Evolutionary conservation across 2,797 vertebrate species (phyloP), one percentile per base, ranked within the genome.

Genomic region (Pterois miles): DNA sequence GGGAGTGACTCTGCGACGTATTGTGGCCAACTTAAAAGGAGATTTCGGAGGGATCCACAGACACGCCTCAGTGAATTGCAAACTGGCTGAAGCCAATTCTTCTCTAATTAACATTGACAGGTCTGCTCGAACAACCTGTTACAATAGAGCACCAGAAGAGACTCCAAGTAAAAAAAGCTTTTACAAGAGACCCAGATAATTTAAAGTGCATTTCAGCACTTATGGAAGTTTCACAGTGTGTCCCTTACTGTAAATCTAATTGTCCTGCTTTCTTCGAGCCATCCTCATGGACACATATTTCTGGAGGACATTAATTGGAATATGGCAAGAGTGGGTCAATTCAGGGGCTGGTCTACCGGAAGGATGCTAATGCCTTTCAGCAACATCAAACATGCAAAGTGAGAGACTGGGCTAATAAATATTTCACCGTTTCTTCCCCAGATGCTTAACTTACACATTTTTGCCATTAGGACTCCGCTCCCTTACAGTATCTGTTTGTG

Each of bases 51-150:
- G 71, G 71, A 74, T 71, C 73, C 46, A 62, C 53, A 76, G 82
- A 88, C 69, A 81, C 40, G 66, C 78, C 62, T 81, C 59, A 67
- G 60, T 78, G 82, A 85, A 64, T 60, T 73, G 67, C 74, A 79
- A 87, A 82, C 52, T 58, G 66, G 67, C 75, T 82, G 27, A 71
- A 82, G 69, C 66, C 74, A 65, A 67, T 59, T 81, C 70, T 62
- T 64, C 65, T 63, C 63, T 78, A 88, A 91, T 94, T 91, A 88
- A 86, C 90, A 86, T 85, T 85, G 78, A 81, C 83, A 79, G 80
- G 82, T 91, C 64, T 69, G 46, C 71, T 74, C 8, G 7, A 76
- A 80, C 70, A 71, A 72, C 72, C 63, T 77, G 78, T 85, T 84
- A 88, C 52, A 72, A 71, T 70, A 60, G 74, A 86, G 69, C 54